Evolutionary conservation across 2,797 vertebrate genomes (phyloP).

Genomic region (Pipistrellus pipistrellus): DNA sequence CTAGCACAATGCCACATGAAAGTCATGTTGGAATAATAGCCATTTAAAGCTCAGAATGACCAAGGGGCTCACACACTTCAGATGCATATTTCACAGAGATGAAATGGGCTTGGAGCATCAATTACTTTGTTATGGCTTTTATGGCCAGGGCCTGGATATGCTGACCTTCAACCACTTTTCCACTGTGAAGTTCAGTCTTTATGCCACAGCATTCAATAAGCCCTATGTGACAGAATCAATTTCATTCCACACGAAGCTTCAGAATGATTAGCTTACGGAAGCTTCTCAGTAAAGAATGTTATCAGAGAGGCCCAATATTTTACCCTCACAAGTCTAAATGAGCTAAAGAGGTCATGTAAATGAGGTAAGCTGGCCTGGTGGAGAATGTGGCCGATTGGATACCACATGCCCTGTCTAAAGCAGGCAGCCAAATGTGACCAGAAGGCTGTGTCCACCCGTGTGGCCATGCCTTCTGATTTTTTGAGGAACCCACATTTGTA

Average conservation of each 20-base stretch:
- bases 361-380: background rate
- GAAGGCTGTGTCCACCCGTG: too few species aligned
- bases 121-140: conserved; percentile 31
- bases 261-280: conserved; percentile 4
- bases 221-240: background rate
- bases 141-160: background rate
- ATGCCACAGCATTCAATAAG: background rate
- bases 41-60: conserved; percentile 52
- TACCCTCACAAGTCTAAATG: background rate
- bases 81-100: conserved; percentile 59
- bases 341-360: background rate
- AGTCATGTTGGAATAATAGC: conserved; percentile 72
- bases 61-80: background rate
- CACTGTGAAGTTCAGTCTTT: background rate
- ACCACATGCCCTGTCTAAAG: background rate
- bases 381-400: background rate
- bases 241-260: background rate
- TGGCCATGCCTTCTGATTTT: background rate
- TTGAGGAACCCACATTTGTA: background rate
- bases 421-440: background rate
- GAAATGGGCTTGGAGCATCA: background rate
- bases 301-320: background rate
- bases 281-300: background rate
- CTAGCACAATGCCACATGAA: conserved; percentile 56
- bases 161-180: conserved; percentile 45